phyloP scores from a whole-genome alignment of 2,113 vertebrate species.

The Crotalus helleri region DNA sequence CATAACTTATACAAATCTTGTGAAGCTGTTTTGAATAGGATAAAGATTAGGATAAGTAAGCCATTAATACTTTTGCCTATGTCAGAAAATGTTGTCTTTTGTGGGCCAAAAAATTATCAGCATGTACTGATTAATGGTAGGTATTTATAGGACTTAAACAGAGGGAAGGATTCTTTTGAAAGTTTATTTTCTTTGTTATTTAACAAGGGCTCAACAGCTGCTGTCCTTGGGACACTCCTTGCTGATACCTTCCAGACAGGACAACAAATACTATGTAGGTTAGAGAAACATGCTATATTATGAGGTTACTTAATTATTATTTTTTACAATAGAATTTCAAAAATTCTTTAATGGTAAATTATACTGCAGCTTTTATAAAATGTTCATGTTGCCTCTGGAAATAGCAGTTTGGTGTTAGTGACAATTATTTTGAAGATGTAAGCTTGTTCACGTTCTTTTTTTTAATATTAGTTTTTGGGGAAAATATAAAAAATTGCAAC shows the following conservation, averaged over 20 bases:
- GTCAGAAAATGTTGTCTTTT: conserved; percentile 35
- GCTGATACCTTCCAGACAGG: conserved; percentile 6
- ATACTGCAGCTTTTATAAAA: background rate
- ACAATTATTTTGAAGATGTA: background rate
- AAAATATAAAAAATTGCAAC: background rate
- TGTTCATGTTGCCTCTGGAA: background rate
- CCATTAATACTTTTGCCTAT: conserved; percentile 52
- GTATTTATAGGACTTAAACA: conserved; percentile 49
- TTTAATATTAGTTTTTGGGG: background rate
- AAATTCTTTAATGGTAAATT: conserved; percentile 8
- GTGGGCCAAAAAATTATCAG: conserved; percentile 25
- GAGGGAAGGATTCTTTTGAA: background rate
- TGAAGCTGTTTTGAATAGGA: conserved; percentile 33
- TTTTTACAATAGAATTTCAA: conserved; percentile 22
- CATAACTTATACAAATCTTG: conserved; percentile 30
- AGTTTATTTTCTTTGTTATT: conserved; percentile 21
- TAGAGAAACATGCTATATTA: conserved; percentile 38
- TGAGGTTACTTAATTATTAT: conserved; percentile 6
- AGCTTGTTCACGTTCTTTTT: background rate
- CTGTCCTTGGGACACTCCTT: conserved; percentile 36
- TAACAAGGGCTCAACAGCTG: conserved; percentile 33
- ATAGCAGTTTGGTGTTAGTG: background rate
- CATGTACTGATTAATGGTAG: conserved; percentile 42
- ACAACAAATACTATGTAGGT: conserved; percentile 29
- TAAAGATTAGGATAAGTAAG: conserved; percentile 52